A percentile compares a stretch with the other conserved stretches of the same genome.
Evolutionary conservation across 2,797 vertebrate genomes (phyloP).

Genomic region (Chiloscyllium punctatum): DNA sequence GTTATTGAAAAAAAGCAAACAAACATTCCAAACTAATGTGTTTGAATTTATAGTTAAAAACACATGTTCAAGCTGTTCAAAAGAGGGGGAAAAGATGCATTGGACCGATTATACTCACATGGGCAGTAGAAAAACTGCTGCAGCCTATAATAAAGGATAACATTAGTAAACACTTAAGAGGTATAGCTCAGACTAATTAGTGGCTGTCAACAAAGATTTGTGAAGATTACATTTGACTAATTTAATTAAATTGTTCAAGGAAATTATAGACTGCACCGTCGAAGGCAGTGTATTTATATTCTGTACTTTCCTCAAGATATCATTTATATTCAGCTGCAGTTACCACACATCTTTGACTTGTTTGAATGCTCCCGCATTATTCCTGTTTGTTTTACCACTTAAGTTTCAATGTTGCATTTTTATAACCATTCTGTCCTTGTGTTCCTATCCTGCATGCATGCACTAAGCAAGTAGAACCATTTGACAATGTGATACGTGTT

Average conservation of each 20-base stretch:
- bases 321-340: background rate
- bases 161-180: background rate
- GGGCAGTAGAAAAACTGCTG: background rate
- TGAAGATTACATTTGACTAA: background rate
- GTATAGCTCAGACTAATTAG: background rate
- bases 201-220: conserved; percentile 9
- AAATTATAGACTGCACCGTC: background rate
- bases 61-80: background rate
- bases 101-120: background rate
- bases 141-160: background rate
- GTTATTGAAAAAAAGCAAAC: background rate
- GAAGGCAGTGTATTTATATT: background rate
- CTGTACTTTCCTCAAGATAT: background rate
- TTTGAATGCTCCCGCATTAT: background rate
- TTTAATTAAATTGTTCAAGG: background rate
- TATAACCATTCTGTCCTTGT: background rate
- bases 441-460: background rate
- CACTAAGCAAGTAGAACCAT: background rate
- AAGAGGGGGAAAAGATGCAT: background rate
- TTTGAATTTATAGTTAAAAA: background rate
- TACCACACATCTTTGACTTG: background rate
- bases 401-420: background rate
- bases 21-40: conserved; percentile 8
- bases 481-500: background rate
- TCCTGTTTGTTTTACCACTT: background rate